Base-by-base conservation (phyloP, 2,113 vertebrate species). In the Pyxicephalus adspersus region DNA sequence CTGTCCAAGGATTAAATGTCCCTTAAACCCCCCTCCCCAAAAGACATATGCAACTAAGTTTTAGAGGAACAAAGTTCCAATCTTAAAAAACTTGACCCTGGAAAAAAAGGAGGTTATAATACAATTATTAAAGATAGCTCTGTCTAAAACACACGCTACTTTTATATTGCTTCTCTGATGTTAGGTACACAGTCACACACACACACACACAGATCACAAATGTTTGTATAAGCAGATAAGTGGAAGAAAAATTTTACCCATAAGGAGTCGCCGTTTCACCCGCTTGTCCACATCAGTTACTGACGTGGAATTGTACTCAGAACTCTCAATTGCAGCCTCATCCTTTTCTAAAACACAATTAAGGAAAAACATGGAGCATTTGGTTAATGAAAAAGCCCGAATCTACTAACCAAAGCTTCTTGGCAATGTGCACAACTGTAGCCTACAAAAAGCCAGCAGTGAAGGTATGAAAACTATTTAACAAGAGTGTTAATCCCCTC, bases 261-360 rank as follows among this genome's bases (percentile, higher is more conserved):
- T 99, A 96, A 98, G 97, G 88, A 99, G 97, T 92, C 96, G 96
- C 94, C 97, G 97, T 96, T 96, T 99, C 96, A 96, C 97, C 94
- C 97, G 95, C 96, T 97, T 99, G 97, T 99, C 97, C 96, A 99
- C 97, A 99, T 99, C 97, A 99, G 96, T 96, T 98, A 99, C 95
- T 98, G 97, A 99, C 96, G 96, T 98, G 97, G 97, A 91, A 98
- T 93, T 99, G 96, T 96, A 94, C 95, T 96, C 95, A 96, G 96
- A 95, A 95, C 96, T 97, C 96, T 99, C 97, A 98, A 99, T 98
- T 98, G 97, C 97, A 99, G 97, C 97, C 97, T 98, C 96, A 99
- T 97, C 96, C 96, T 96, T 95, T 94, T 99, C 97, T 99, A 99
- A 94, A 99, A 98, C 96, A 99, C 96, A 99, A 97, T 96, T 96